Percentiles rank a stretch among this genome's conserved stretches.
Conservation (phyloP, 2,888 invertebrate genomes). For the Xestia sexstrigata region DNA sequence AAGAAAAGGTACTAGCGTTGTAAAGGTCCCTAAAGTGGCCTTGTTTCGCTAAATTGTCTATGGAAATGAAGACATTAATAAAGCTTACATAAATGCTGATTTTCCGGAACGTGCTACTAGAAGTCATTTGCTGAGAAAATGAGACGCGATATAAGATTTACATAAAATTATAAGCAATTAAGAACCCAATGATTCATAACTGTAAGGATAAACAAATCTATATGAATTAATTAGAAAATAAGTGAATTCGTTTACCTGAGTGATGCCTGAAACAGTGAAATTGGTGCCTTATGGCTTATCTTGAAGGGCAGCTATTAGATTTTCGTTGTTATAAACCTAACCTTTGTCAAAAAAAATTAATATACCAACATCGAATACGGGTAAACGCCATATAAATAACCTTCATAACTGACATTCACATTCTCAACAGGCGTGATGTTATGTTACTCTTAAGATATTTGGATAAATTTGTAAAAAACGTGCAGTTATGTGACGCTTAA, state of each 20-base stretch:
- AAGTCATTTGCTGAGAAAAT: constrained; percentile 43
- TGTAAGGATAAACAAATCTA: not conserved
- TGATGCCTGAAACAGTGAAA: not conserved
- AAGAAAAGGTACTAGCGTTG: constrained; percentile 43
- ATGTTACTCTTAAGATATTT: constrained; percentile 39
- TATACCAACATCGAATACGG: constrained; percentile 11
- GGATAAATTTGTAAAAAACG: constrained; percentile 45
- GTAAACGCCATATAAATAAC: constrained; percentile 45
- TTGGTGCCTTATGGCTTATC: constrained; percentile 3
- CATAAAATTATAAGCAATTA: constrained; percentile 45
- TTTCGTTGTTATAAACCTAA: not conserved
- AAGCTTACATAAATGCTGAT: constrained; percentile 60
- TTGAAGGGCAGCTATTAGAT: not conserved
- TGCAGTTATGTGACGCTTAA: constrained; percentile 48
- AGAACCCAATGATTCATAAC: not conserved
- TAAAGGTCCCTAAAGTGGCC: constrained; percentile 52
- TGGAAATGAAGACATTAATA: constrained; percentile 66
- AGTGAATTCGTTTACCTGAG: not conserved
- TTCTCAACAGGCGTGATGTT: constrained; percentile 4
- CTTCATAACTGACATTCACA: constrained; percentile 20
- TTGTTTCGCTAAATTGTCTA: constrained; percentile 63
- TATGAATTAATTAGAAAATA: too few species aligned
- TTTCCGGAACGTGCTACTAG: constrained; percentile 50
- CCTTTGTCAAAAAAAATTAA: constrained; percentile 16
- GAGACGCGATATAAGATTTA: constrained; percentile 40